Evolutionary conservation across 2,888 invertebrate species (phyloP).

Genomic region (Sminthurides aquaticus): DNA sequence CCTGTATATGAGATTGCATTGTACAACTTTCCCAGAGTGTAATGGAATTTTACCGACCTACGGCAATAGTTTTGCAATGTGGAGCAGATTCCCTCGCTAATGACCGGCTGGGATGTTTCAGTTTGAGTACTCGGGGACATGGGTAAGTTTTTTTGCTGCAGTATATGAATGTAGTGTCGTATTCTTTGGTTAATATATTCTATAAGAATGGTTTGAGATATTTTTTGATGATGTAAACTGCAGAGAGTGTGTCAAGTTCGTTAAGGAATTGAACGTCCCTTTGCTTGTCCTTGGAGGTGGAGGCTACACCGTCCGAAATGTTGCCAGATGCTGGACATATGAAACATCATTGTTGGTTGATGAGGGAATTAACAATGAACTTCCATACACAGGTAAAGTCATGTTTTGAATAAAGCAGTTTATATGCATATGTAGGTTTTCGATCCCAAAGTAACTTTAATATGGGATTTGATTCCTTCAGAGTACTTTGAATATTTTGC

Average conservation of each 20-base stretch:
- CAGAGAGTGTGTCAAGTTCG: conserved; percentile 89
- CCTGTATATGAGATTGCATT: too few relatives aligned
- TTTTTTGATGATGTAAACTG: not conserved
- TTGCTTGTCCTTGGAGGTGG: conserved; percentile 78
- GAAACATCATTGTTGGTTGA: conserved; percentile 92
- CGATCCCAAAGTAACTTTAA: conserved; percentile 1
- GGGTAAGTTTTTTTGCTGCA: conserved; percentile 55
- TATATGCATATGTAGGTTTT: not conserved
- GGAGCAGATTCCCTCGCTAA: conserved; percentile 96
- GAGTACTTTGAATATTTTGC: conserved; percentile 96
- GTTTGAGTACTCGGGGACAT: conserved; percentile 86
- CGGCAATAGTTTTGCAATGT: conserved; percentile 94
- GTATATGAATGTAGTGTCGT: too few relatives aligned
- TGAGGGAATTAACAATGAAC: conserved; percentile 84
- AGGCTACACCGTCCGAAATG: conserved; percentile 69
- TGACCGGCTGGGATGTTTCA: conserved; percentile 92
- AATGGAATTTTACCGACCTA: conserved; percentile 93
- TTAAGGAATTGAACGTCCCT: conserved; percentile 84
- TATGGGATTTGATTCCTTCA: conserved; percentile 25
- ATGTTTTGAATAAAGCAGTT: not conserved
- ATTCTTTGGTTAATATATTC: too few relatives aligned
- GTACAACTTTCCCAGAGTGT: conserved; percentile 57
- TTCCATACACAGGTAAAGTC: conserved; percentile 73
- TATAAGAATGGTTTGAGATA: not conserved
- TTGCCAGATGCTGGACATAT: conserved; percentile 97